Percentiles rank a stretch among this genome's conserved stretches.
Evolutionary conservation across 53 echinoderm and acorn worm species (phyloP).

Genomic region (Apostichopus leukothele): DNA sequence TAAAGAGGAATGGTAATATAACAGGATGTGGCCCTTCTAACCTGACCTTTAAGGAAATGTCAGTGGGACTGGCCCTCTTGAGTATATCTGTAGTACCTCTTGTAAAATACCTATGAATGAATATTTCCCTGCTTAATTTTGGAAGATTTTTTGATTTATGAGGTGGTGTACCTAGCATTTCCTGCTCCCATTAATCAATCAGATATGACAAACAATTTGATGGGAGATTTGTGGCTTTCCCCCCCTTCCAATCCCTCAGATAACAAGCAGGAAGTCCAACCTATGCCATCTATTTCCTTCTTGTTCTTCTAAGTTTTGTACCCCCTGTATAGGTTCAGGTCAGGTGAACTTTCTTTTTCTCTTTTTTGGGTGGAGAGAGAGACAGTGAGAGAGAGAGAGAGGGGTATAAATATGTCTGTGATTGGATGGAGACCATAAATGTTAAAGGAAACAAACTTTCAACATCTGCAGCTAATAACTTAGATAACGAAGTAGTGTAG

Average conservation of each 20-base stretch:
- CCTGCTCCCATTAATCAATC: constrained; percentile 39
- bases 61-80: too few relatives aligned
- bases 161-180: constrained; percentile 42
- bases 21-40: too few relatives aligned
- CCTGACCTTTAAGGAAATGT: too few relatives aligned
- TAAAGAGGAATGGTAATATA: too few relatives aligned
- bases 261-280: not conserved
- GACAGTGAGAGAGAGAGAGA: not conserved
- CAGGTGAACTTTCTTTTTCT: constrained; percentile 22
- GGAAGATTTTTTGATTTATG: constrained; percentile 15
- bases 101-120: not conserved
- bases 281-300: not conserved
- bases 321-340: not conserved
- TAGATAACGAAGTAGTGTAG: not conserved
- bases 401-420: constrained; percentile 31
- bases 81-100: too few relatives aligned
- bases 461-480: constrained; percentile 42
- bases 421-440: constrained; percentile 16
- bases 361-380: not conserved
- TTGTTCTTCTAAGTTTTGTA: not conserved
- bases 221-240: constrained; percentile 43
- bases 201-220: constrained; percentile 40
- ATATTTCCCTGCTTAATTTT: not conserved
- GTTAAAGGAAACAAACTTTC: constrained; percentile 34
- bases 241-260: not conserved